Conservation (phyloP, 1,140 invertebrate species). For the Drosophila pandora region DNA sequence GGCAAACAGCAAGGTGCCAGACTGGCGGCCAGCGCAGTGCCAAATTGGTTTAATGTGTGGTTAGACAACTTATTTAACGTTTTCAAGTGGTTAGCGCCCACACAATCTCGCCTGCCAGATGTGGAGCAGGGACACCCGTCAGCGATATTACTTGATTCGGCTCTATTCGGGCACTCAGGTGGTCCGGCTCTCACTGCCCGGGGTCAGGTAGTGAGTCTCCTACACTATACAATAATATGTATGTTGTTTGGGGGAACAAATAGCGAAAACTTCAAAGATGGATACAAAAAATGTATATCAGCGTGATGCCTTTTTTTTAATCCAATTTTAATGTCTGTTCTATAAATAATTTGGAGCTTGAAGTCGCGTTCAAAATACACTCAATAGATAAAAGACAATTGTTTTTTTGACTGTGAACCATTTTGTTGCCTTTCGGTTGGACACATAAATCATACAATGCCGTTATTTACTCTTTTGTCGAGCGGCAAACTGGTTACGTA, state of each 20-base stretch:
- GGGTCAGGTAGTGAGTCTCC: conserved; percentile 7
- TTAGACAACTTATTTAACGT: conserved; percentile 82
- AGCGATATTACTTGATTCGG: conserved; percentile 14
- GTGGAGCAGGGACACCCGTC: conserved; percentile 47
- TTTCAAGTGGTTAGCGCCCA: conserved; percentile 74
- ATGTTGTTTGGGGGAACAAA: too few relatives aligned
- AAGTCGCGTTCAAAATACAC: too few relatives aligned
- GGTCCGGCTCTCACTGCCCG: conserved; percentile 36
- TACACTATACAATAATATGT: conserved; percentile 5
- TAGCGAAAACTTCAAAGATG: too few relatives aligned
- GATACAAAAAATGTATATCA: too few relatives aligned
- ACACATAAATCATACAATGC: conserved; percentile 73
- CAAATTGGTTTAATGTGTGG: conserved; percentile 81
- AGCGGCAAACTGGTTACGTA: conserved; percentile 64
- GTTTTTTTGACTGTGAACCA: conserved; percentile 4
- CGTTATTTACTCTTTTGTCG: conserved; percentile 60
- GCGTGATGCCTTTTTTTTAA: too few relatives aligned
- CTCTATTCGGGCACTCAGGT: conserved; percentile 50
- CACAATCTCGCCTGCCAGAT: conserved; percentile 29
- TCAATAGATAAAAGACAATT: neutral
- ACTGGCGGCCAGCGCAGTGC: conserved; percentile 65
- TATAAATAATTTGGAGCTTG: too few relatives aligned
- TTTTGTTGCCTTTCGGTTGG: conserved; percentile 48
- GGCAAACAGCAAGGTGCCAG: conserved; percentile 60
- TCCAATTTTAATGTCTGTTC: too few relatives aligned